Evolutionary conservation across 1,140 invertebrate genomes (phyloP).

Genomic region (Conus betulinus): DNA sequence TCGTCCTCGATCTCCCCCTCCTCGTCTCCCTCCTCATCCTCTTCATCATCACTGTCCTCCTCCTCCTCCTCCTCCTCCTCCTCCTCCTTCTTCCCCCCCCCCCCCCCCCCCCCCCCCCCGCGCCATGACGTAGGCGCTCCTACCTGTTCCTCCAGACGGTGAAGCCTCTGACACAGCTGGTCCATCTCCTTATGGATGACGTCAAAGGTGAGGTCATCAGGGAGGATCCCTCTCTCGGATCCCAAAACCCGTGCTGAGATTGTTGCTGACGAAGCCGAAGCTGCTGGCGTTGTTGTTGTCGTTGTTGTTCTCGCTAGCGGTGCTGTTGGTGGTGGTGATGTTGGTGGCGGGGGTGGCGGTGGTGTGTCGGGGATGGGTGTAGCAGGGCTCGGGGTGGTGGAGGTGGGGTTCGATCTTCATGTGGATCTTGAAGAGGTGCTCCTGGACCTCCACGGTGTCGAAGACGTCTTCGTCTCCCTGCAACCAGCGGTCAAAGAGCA

Average conservation of each 20-base stretch:
- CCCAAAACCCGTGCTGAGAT: not conserved
- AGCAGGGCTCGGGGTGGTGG: not conserved
- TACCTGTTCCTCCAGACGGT: constrained; percentile 20
- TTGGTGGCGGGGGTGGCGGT: not conserved
- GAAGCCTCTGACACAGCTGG: not conserved
- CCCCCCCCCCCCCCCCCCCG: too few relatives aligned
- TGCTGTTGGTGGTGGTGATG: not conserved
- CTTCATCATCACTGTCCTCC: constrained; percentile 24
- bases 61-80: constrained; percentile 23
- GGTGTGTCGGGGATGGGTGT: not conserved
- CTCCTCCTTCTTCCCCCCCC: too few relatives aligned
- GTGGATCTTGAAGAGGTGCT: constrained; percentile 36
- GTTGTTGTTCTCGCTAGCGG: too few relatives aligned
- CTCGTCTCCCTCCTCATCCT: not conserved
- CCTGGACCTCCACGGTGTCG: not conserved
- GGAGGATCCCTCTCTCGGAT: not conserved
- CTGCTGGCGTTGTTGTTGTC: not conserved
- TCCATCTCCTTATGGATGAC: constrained; percentile 34
- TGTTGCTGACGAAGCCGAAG: too few relatives aligned
- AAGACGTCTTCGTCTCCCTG: constrained; percentile 25
- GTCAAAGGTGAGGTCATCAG: constrained; percentile 36
- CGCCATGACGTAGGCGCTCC: too few relatives aligned
- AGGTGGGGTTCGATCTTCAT: constrained; percentile 33
- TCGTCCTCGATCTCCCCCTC: constrained; percentile 12
- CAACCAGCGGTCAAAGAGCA: too few relatives aligned